Conservation (phyloP, 2,113 vertebrate species). For the Arenaria interpres region DNA sequence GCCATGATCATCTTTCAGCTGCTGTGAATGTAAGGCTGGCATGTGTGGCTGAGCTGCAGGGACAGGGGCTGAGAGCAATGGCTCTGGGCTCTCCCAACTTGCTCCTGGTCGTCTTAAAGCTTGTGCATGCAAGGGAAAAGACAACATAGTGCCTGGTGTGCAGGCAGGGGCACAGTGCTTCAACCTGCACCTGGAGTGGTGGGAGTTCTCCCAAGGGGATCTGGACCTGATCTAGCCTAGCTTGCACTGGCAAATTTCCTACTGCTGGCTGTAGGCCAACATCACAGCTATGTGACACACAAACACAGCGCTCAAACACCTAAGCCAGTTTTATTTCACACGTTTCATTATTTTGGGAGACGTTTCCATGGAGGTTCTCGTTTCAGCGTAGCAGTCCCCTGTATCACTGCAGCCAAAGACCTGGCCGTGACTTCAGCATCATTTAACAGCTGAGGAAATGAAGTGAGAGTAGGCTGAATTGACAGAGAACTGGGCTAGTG, state of each 20-base stretch:
- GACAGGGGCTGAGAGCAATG: background rate
- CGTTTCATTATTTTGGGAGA: background rate
- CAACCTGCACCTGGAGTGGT: background rate
- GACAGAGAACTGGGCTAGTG: background rate
- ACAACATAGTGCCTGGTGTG: background rate
- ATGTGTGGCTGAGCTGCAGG: background rate
- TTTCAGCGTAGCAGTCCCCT: background rate
- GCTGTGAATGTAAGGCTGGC: background rate
- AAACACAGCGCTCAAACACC: background rate
- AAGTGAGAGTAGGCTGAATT: background rate
- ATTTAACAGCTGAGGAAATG: background rate
- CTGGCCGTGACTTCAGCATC: background rate
- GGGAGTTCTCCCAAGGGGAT: background rate
- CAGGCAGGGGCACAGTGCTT: background rate
- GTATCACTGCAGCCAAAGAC: background rate
- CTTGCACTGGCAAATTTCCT: background rate
- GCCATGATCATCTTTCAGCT: fast-evolving
- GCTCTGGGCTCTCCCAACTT: background rate
- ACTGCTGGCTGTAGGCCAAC: background rate
- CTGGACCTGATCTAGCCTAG: background rate
- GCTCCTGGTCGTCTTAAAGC: background rate
- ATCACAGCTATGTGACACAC: background rate
- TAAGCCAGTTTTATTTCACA: background rate
- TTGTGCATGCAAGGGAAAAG: background rate
- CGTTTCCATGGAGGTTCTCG: background rate